Evolutionary conservation across 2,797 vertebrate genomes (phyloP).

Genomic region (Pipistrellus pygmaeus): DNA sequence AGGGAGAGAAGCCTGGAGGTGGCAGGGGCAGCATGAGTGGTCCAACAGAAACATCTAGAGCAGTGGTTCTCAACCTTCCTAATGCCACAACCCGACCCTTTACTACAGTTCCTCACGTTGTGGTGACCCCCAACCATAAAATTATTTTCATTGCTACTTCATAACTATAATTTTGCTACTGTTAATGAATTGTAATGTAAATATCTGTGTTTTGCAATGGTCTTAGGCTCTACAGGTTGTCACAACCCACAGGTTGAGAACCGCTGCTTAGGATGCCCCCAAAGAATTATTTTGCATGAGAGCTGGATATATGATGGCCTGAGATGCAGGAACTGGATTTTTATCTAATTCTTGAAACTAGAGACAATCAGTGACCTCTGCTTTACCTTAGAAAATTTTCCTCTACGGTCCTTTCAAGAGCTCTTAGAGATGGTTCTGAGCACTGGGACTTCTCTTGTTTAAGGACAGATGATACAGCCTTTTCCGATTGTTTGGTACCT

Average conservation of each 20-base stretch:
- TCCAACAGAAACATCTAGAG: neutral
- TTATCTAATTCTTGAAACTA: neutral
- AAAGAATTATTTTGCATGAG: neutral
- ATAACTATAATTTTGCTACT: no score
- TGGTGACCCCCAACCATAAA: no score
- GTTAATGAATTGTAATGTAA: no score
- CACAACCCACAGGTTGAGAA: no score
- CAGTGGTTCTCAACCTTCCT: no score
- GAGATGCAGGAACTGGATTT: neutral
- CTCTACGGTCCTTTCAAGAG: neutral
- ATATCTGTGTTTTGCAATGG: no score
- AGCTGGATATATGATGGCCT: neutral
- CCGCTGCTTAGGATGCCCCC: neutral
- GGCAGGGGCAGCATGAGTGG: neutral
- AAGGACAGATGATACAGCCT: neutral
- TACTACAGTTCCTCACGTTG: no score
- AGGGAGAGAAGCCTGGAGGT: neutral
- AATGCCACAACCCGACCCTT: no score
- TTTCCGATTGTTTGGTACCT: neutral
- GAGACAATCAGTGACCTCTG: neutral
- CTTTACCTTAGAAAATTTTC: neutral
- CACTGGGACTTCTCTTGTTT: neutral
- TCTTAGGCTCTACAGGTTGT: no score
- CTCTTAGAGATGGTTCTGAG: neutral
- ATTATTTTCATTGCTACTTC: no score